These are phyloP conservation scores for Anguilla obscura DNA, from an alignment of 2,797 vertebrate genomes.

Conservation along the genomic window DNA sequence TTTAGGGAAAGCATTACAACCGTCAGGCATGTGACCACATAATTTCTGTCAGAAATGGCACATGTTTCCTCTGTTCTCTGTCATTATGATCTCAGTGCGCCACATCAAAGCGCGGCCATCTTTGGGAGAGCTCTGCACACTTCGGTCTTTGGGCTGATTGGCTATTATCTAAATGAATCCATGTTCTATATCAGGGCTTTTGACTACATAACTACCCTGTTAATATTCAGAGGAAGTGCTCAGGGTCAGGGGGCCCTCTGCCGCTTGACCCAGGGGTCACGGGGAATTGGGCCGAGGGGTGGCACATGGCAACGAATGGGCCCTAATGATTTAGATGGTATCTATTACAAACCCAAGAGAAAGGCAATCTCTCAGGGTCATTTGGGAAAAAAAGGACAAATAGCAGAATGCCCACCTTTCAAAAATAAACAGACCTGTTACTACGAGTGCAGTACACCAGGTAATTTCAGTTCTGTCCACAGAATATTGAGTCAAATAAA, in stretches of 20 bases:
- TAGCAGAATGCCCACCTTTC: constrained; percentile 59
- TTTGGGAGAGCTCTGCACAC: constrained; percentile 57
- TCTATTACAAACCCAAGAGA: constrained; percentile 92
- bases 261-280: constrained; percentile 81
- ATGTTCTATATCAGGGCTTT: constrained; percentile 82
- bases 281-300: constrained; percentile 85
- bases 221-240: constrained; percentile 88
- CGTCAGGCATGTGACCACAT: constrained; percentile 69
- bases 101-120: constrained; percentile 69
- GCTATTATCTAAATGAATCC: constrained; percentile 77
- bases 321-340: constrained; percentile 97
- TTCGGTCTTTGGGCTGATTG: constrained; percentile 67
- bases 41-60: constrained; percentile 69
- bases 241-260: constrained; percentile 83
- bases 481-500: constrained; percentile 44
- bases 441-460: constrained; percentile 40
- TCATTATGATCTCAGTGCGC: constrained; percentile 72
- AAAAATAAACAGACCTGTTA: constrained; percentile 69
- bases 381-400: constrained; percentile 78
- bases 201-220: constrained; percentile 77
- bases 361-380: constrained; percentile 76
- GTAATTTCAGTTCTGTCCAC: constrained; percentile 35
- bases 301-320: constrained; percentile 86
- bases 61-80: constrained; percentile 69
- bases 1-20: constrained; percentile 72